These are phyloP conservation scores for Leptopilina myrica DNA, from an alignment of 2,888 invertebrate genomes.

Conservation along the genomic window DNA sequence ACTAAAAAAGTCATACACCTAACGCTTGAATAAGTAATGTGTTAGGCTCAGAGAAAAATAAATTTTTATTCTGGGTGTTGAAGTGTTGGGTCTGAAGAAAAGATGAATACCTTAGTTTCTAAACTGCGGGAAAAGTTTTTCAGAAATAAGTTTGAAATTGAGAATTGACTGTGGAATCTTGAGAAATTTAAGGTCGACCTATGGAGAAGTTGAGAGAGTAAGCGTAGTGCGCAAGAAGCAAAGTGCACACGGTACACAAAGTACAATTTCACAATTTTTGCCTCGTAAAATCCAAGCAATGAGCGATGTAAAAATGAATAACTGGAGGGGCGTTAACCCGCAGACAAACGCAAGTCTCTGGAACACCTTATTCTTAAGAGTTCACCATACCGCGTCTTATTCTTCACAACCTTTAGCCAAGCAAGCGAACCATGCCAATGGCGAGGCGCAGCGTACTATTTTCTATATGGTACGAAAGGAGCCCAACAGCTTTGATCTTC, in stretches of 20 bases:
- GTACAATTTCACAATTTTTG: conserved; percentile 76
- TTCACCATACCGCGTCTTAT: conserved; percentile 29
- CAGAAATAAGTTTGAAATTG: too few relatives aligned
- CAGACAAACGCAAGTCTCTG: conserved; percentile 60
- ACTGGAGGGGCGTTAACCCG: conserved; percentile 73
- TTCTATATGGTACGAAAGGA: not conserved
- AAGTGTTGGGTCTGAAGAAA: too few relatives aligned
- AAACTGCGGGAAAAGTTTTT: too few relatives aligned
- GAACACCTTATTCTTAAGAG: conserved; percentile 51
- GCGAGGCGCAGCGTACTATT: conserved; percentile 36
- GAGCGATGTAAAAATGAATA: conserved; percentile 76
- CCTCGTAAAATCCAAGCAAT: conserved; percentile 75
- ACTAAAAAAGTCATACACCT: too few relatives aligned
- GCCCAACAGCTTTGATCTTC: not conserved
- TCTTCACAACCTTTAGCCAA: conserved; percentile 51
- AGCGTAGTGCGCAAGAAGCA: not conserved
- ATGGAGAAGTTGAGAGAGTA: conserved; percentile 1
- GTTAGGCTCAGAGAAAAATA: too few relatives aligned
- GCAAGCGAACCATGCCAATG: conserved; percentile 38
- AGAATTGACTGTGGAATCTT: not conserved
- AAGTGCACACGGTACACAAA: conserved; percentile 61
- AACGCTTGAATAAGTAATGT: too few relatives aligned
- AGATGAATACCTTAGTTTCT: too few relatives aligned
- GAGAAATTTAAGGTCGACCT: conserved; percentile 41
- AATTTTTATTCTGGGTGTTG: too few relatives aligned